These are phyloP conservation scores for Quiscalus mexicanus DNA, from an alignment of 2,113 vertebrate genomes.

Conservation along the genomic window DNA sequence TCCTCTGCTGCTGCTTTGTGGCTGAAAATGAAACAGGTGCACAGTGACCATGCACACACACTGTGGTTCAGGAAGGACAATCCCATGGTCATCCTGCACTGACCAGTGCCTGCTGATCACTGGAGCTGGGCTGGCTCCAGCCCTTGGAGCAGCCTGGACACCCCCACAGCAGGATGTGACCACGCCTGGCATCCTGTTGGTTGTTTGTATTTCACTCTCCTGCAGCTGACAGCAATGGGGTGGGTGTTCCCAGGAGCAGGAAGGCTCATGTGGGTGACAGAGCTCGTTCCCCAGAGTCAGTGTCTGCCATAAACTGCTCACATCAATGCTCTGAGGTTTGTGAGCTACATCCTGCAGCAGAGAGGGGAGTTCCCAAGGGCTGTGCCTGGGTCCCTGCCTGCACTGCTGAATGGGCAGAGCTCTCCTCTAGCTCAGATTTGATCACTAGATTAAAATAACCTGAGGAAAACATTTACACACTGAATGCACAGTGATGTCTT, in stretches of 20 bases:
- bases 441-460: neutral
- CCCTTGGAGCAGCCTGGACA: neutral
- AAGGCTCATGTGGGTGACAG: neutral
- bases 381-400: neutral
- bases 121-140: neutral
- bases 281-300: neutral
- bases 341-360: neutral
- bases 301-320: neutral
- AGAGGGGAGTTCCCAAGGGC: neutral
- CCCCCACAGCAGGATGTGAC: neutral
- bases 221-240: accelerated
- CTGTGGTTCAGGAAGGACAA: neutral
- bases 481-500: neutral
- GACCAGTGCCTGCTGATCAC: neutral
- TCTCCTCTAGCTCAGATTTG: neutral
- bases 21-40: neutral
- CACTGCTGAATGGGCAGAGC: neutral
- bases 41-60: neutral
- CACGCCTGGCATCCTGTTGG: neutral
- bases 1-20: neutral
- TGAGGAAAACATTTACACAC: neutral
- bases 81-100: neutral
- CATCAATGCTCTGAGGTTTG: neutral
- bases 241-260: neutral
- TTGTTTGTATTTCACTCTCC: neutral